phyloP scores from a whole-genome alignment of 2,113 vertebrate genomes.

The Ellobius talpinus region DNA sequence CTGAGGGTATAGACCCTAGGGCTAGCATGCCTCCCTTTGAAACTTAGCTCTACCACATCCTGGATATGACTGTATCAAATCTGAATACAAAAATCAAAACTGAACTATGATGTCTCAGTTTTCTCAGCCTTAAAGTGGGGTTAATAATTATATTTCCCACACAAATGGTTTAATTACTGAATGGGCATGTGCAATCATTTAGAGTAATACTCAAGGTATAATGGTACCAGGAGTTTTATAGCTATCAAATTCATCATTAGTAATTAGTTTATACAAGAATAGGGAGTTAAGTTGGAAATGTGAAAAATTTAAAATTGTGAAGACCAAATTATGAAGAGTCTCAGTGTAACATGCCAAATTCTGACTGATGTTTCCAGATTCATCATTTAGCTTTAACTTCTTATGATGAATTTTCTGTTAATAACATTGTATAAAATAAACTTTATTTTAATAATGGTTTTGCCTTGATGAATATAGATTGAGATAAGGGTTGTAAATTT shows the following conservation, averaged over 20 bases:
- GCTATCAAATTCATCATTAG: neutral
- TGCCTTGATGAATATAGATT: constrained; percentile 7
- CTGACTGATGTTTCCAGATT: neutral
- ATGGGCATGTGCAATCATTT: neutral
- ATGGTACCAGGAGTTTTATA: neutral
- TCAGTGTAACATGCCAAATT: neutral
- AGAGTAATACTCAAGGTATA: neutral
- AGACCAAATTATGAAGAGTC: neutral
- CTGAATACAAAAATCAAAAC: too few relatives aligned
- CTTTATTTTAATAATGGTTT: neutral
- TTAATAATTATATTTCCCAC: neutral
- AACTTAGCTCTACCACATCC: neutral
- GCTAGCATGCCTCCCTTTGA: neutral
- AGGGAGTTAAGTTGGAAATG: neutral
- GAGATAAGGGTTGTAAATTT: neutral
- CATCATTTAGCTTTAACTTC: neutral
- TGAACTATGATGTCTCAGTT: neutral
- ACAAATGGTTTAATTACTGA: neutral
- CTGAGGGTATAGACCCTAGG: neutral
- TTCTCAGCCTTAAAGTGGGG: neutral
- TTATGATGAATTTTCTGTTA: neutral
- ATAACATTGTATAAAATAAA: neutral
- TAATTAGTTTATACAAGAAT: neutral
- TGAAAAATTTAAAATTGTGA: neutral
- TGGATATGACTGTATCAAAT: neutral